Base-by-base conservation (phyloP, 2,797 vertebrate species). In the Botia kubotai region DNA sequence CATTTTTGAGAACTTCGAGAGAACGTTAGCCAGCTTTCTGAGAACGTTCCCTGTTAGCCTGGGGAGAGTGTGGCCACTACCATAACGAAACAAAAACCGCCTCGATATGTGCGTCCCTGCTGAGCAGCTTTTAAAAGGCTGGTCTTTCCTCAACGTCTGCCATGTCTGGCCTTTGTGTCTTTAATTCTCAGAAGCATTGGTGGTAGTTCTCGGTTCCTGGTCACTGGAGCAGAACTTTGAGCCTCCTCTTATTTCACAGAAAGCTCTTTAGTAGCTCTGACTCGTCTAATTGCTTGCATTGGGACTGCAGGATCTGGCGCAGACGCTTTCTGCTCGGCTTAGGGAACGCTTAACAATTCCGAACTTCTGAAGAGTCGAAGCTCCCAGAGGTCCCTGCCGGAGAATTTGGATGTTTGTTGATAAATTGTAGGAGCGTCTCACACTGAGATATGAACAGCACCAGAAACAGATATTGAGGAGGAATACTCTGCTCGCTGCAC, bases 71-170 rank as follows among this genome's bases (percentile, higher is more conserved):
- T 67, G 70, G 87, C 88, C 88, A 75, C 89, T 88, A 89, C 60
- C 57, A 72, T 80, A 87, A 84, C 78, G 63, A 78, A 82, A 86
- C 86, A 87, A 89, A 86, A 89, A 87, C 21, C 83, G 86, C 84
- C 16, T 29, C 29, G 57, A 87, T 87, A 84, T 83, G 69, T 63
- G 75, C 83, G 86, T 87, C 83, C 84, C 87, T 73, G 82, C 87
- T 79, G 85, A 88, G 85, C 72, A 89, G 86, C 58, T 84, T 81
- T 81, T 75, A 78, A 77, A 75, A 77, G 26, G 60, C 79, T 46
- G 58, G 81, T 57, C 43, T 83, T 68, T 84, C 77, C 62, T 79
- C 60, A 65, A 29, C 14, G 16, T 60, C 66, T 46, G 39, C 48
- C 13, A n/a, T 23, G 39, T n/a, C 52, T 50, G 55, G 36, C 29